A percentile compares a stretch with the other conserved stretches of the same genome.
phyloP scores from a whole-genome alignment of 1,140 invertebrate genomes.

The Trichonephila clavipes region DNA sequence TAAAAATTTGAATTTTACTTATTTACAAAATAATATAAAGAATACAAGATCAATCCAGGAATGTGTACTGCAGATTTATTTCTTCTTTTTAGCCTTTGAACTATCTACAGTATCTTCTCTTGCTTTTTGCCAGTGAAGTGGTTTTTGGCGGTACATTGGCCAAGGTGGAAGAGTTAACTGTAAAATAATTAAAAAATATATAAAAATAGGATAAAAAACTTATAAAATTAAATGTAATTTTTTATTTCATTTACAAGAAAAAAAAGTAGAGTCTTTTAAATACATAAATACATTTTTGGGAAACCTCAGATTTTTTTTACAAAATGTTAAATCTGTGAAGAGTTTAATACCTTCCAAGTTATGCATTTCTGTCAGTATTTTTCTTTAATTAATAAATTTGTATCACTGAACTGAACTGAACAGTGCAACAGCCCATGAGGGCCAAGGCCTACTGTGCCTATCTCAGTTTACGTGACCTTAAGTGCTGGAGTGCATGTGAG shows the following conservation, averaged over 20 bases:
- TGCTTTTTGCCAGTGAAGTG: constrained; percentile 95
- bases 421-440: too few species aligned
- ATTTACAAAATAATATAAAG: constrained; percentile 17
- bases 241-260: neutral
- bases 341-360: too few species aligned
- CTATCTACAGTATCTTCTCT: constrained; percentile 77
- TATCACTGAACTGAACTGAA: too few species aligned
- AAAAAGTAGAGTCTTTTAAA: neutral
- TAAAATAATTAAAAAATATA: neutral
- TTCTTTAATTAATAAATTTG: too few species aligned
- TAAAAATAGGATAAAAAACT: neutral
- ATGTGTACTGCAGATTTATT: constrained; percentile 5
- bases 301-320: too few species aligned
- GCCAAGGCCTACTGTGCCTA: too few species aligned
- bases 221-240: neutral
- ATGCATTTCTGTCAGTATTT: too few species aligned
- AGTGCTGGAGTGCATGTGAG: too few species aligned
- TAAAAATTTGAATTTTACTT: neutral
- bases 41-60: neutral
- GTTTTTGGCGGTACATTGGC: constrained; percentile 93
- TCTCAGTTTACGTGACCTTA: too few species aligned
- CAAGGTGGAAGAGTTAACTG: constrained; percentile 93
- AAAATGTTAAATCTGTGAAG: too few species aligned
- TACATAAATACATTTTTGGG: neutral
- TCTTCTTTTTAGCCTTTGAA: constrained; percentile 78